Evolutionary conservation across 2,888 invertebrate species (phyloP), one percentile per base, ranked within the genome.

Genomic region (Callyntrura guangdongensis): DNA sequence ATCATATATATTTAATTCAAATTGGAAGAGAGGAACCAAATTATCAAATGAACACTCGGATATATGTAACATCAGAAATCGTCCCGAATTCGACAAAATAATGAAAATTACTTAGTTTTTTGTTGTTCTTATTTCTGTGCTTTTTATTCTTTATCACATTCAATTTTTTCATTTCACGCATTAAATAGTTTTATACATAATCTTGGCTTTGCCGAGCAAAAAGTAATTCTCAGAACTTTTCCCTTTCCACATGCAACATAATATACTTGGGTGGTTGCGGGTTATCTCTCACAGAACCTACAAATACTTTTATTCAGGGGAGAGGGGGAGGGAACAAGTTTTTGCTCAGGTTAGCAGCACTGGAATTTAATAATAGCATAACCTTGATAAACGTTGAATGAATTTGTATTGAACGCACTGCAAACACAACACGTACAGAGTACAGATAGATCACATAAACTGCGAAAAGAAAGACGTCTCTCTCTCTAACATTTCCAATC

Each of bases 331-430:
- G 36, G 6, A 36, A n/a, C n/a, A 14, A 49, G 12, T 25, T 53
- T 6, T 6, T n/a, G 53, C 53, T 77, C 8, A 4, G 53, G 72
- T 17, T 12, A 69, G 49, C 64, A 69, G 49, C 64, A 67, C 83
- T 83, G 83, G 83, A 83, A 47, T 77, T 77, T 81, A 81, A 81
- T 81, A 81, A 81, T 81, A 81, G 81, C 81, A 36, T 81, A 81
- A 81, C 81, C 81, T 81, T 81, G 81, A 81, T 81, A 36, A 81
- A 22, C 11, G 59, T 49, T 53, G 56, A 27, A n/a, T 45, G 72
- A 25, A 69, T 8, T n/a, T 4, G 14, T 14, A 74, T 74, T 45
- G 53, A 49, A 22, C 14, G 49, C n/a, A 67, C 49, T 77, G 53
- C 49, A 74, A 45, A 74, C n/a, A 72, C 45, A 17, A 72, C 72